Percentiles rank a stretch among this genome's conserved stretches.
These are phyloP conservation scores for Pantherophis guttatus DNA, from an alignment of 2,113 vertebrate genomes.

Conservation along the genomic window DNA sequence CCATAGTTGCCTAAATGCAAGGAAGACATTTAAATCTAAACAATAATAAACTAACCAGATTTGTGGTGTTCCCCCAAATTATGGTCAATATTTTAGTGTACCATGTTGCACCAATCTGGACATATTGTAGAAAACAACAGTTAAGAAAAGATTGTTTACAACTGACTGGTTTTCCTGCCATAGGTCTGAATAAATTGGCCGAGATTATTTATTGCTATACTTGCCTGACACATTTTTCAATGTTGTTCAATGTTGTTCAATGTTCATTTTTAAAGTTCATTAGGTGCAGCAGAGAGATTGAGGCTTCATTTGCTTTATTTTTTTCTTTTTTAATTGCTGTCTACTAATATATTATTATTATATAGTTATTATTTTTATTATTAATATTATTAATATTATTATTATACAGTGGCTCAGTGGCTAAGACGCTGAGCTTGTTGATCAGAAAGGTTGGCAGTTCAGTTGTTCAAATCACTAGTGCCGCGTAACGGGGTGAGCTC, in stretches of 20 bases:
- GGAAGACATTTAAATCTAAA: not conserved
- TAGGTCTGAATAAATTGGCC: not conserved
- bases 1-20: not conserved
- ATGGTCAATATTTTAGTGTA: not conserved
- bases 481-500: too few species aligned
- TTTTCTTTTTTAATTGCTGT: not conserved
- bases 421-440: too few species aligned
- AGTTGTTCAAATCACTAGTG: too few species aligned
- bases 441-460: too few species aligned
- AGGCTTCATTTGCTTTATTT: not conserved
- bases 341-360: not conserved
- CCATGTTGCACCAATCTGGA: not conserved
- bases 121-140: not conserved
- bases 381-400: too few species aligned
- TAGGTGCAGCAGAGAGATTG: not conserved
- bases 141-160: slow-evolving; percentile 15
- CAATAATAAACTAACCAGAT: not conserved
- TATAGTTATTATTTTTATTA: too few species aligned
- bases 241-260: too few species aligned
- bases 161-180: not conserved
- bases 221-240: not conserved
- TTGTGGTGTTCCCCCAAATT: not conserved
- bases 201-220: not conserved
- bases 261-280: not conserved
- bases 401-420: too few species aligned